Conservation (phyloP, 1,140 invertebrate species). For the Aphis gossypii region DNA sequence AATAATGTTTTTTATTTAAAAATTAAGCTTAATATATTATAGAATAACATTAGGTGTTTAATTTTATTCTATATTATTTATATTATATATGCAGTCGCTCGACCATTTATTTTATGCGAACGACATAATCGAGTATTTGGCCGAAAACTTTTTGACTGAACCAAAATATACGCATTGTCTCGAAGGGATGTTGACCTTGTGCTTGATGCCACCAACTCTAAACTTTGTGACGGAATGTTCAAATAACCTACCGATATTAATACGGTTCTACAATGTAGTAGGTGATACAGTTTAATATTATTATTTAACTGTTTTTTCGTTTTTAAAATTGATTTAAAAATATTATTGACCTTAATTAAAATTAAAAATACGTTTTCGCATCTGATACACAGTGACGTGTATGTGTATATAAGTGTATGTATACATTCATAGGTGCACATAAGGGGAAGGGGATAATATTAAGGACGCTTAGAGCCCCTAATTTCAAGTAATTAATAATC, state of each 20-base stretch:
- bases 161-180: neutral
- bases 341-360: neutral
- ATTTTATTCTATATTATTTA: neutral
- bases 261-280: constrained; percentile 15
- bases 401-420: neutral
- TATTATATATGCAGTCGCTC: neutral
- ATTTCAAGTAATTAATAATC: neutral
- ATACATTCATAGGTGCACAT: neutral
- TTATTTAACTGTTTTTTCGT: neutral
- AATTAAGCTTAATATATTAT: neutral
- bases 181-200: neutral
- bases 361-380: neutral
- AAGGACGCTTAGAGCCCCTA: neutral
- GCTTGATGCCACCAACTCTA: neutral
- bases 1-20: neutral
- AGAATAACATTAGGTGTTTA: neutral
- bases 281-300: neutral
- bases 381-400: neutral
- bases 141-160: neutral
- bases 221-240: neutral
- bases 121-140: constrained; percentile 24
- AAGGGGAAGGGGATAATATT: neutral
- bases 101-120: constrained; percentile 36
- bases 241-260: neutral
- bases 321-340: neutral